Percentiles rank a stretch among this genome's conserved stretches.
Evolutionary conservation across 2,113 vertebrate genomes (phyloP).

Genomic region (Oreochromis niloticus): DNA sequence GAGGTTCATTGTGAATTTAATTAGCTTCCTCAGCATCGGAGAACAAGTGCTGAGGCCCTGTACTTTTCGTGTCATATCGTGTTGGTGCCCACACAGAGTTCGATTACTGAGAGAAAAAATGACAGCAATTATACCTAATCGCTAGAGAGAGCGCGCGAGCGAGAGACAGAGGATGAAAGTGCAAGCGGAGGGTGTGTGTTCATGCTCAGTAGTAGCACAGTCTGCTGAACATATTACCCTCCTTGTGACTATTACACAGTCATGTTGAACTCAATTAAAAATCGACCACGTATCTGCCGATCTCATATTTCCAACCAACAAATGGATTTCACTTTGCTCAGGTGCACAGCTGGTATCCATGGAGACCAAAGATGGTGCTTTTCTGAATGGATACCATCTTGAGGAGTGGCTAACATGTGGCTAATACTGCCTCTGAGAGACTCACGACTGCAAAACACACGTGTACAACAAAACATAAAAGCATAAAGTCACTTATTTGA

Average conservation of each 20-base stretch:
- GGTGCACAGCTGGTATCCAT: slow-evolving; percentile 38
- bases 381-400: neutral
- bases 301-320: neutral
- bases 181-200: neutral
- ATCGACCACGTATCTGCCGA: neutral
- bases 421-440: neutral
- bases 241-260: neutral
- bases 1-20: neutral
- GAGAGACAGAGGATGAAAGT: neutral
- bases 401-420: neutral
- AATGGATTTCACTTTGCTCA: neutral
- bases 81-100: slow-evolving; percentile 4
- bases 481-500: neutral
- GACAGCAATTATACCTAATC: slow-evolving; percentile 28
- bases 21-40: neutral
- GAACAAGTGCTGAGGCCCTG: neutral
- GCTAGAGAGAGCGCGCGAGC: neutral
- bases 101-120: slow-evolving; percentile 21
- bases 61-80: neutral
- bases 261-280: neutral
- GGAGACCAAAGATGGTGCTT: slow-evolving; percentile 20
- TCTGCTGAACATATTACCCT: neutral
- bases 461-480: neutral
- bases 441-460: neutral
- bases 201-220: neutral